Percentiles rank a stretch among this genome's conserved stretches.
phyloP scores from a whole-genome alignment of 2,113 vertebrate species.

The Scomber colias region DNA sequence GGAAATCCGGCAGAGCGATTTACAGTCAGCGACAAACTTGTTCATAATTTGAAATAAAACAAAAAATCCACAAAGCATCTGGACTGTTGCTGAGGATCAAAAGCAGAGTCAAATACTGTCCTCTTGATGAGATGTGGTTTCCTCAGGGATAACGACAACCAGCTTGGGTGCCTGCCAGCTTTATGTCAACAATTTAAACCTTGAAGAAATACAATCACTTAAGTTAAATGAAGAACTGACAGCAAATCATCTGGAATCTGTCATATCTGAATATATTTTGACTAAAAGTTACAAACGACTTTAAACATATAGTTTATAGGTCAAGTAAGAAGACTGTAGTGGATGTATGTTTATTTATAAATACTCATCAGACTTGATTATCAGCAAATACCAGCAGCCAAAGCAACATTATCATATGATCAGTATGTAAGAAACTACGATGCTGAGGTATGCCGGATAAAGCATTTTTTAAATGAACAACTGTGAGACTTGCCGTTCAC shows the following conservation, averaged over 20 bases:
- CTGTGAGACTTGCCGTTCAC: slow-evolving; percentile 46
- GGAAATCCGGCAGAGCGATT: not conserved
- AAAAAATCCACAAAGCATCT: not conserved
- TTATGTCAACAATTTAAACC: not conserved
- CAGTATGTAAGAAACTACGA: slow-evolving; percentile 3
- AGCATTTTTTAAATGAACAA: not conserved
- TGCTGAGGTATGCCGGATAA: not conserved
- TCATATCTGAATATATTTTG: not conserved
- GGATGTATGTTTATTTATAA: slow-evolving; percentile 3
- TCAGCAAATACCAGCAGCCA: slow-evolving; percentile 1
- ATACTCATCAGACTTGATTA: not conserved
- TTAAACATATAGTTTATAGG: not conserved
- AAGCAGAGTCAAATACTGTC: not conserved
- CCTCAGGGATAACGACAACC: not conserved
- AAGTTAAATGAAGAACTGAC: not conserved
- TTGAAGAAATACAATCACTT: not conserved
- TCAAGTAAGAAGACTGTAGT: not conserved
- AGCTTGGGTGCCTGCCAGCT: not conserved
- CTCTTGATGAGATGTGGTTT: not conserved
- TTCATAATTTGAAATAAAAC: too few relatives aligned
- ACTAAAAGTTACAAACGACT: not conserved
- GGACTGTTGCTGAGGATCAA: not conserved
- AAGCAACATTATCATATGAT: slow-evolving; percentile 14
- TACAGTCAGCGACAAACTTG: not conserved
- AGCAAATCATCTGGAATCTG: not conserved